phyloP scores from a whole-genome alignment of 2,888 invertebrate genomes.

The Melinopterus prodromus region DNA sequence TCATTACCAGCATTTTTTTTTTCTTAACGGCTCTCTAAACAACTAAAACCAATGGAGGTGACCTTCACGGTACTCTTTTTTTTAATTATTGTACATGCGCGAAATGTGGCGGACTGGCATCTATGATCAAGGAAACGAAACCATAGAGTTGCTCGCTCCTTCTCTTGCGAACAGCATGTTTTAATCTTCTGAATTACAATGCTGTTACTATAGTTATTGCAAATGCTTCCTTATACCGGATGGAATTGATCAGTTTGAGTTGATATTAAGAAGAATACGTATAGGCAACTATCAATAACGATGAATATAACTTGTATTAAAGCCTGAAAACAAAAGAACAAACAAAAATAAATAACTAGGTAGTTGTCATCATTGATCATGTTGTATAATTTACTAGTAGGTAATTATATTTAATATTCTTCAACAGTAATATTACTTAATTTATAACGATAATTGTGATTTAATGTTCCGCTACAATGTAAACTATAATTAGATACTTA shows the following conservation, averaged over 20 bases:
- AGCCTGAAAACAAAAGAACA: too few species aligned
- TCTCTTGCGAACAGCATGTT: neutral
- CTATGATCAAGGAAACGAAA: neutral
- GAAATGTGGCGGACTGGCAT: neutral
- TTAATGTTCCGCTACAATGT: neutral
- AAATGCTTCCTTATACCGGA: too few species aligned
- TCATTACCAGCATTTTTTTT: neutral
- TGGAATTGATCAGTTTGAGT: too few species aligned
- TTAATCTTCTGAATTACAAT: neutral
- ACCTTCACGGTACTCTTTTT: neutral
- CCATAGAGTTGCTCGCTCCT: neutral
- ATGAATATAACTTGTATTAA: too few species aligned
- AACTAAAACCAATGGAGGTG: neutral
- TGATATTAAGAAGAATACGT: too few species aligned
- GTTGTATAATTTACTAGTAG: neutral
- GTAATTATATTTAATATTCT: neutral
- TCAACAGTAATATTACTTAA: neutral
- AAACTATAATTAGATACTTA: constrained; percentile 4
- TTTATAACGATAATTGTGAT: neutral
- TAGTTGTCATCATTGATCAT: neutral
- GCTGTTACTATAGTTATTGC: too few species aligned
- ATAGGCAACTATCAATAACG: too few species aligned
- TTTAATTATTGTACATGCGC: neutral
- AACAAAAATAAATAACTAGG: too few species aligned
- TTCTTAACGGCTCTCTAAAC: neutral